These are phyloP conservation scores for Epinotia brunnichana DNA, from an alignment of 2,888 invertebrate genomes.

Conservation along the genomic window DNA sequence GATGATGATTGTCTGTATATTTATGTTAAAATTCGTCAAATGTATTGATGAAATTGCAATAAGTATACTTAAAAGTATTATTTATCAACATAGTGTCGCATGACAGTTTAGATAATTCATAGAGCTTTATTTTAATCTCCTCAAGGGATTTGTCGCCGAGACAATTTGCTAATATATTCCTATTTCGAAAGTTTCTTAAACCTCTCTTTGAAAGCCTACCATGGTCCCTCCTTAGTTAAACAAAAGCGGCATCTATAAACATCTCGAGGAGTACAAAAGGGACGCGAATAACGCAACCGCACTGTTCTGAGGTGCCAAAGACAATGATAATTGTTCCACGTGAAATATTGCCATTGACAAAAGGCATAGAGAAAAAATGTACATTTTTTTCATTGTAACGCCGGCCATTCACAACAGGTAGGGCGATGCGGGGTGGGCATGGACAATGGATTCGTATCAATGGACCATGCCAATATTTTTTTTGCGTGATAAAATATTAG, in stretches of 20 bases:
- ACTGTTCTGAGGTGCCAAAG: constrained; percentile 77
- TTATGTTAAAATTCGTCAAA: too few species aligned
- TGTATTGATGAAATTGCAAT: too few species aligned
- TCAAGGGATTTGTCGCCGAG: constrained; percentile 20
- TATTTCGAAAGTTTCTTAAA: constrained; percentile 35
- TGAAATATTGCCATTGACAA: constrained; percentile 83
- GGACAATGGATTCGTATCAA: constrained; percentile 77
- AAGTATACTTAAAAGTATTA: too few species aligned
- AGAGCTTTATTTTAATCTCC: background rate
- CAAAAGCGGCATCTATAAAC: constrained; percentile 54
- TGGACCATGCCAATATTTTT: constrained; percentile 75
- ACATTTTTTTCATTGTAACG: constrained; percentile 80
- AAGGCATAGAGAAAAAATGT: constrained; percentile 73
- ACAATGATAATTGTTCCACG: constrained; percentile 83
- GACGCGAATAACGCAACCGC: constrained; percentile 63
- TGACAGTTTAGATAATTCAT: background rate
- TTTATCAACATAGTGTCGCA: background rate
- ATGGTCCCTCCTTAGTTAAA: constrained; percentile 47
- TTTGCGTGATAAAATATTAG: constrained; percentile 68
- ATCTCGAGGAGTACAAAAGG: constrained; percentile 59
- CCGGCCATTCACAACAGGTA: constrained; percentile 81
- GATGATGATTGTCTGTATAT: too few species aligned
- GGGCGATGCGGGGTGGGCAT: constrained; percentile 68
- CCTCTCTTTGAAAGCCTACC: constrained; percentile 26
- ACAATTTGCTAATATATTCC: constrained; percentile 21